Evolutionary conservation across 2,888 invertebrate species (phyloP).

Genomic region (Apoda limacodes): DNA sequence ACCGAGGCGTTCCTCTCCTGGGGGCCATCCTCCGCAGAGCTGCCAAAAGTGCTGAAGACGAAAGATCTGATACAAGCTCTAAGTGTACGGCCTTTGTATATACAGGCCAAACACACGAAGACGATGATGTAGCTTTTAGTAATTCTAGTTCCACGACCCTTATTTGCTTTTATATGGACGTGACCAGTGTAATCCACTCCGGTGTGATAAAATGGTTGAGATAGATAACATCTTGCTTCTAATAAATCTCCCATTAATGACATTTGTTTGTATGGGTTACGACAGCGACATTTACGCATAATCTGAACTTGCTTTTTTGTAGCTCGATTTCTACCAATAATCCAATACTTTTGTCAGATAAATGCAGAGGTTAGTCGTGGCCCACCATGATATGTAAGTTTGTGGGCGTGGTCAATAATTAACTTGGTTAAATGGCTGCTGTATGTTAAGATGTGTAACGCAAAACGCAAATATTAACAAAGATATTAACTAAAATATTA

Average conservation of each 20-base stretch:
- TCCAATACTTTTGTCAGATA: slow-evolving; percentile 13
- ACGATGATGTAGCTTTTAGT: slow-evolving; percentile 22
- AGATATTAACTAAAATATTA: too few relatives aligned
- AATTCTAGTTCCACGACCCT: too few relatives aligned
- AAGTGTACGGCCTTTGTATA: slow-evolving; percentile 25
- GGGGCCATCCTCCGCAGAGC: slow-evolving; percentile 22
- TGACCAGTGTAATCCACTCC: too few relatives aligned
- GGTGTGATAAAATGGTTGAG: slow-evolving; percentile 16
- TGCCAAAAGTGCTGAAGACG: too few relatives aligned
- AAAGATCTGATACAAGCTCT: slow-evolving; percentile 24
- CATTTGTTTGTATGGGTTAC: slow-evolving; percentile 11
- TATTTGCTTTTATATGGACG: too few relatives aligned
- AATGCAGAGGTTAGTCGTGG: slow-evolving; percentile 12
- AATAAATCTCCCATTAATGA: slow-evolving; percentile 19
- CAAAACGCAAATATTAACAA: too few relatives aligned
- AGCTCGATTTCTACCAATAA: slow-evolving; percentile 8
- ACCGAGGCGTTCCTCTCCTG: slow-evolving; percentile 18
- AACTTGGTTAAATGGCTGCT: slow-evolving; percentile 3
- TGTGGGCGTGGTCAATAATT: slow-evolving; percentile 8
- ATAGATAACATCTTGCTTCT: slow-evolving; percentile 6
- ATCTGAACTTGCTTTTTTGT: background rate
- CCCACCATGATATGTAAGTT: slow-evolving; percentile 11
- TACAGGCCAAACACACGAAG: slow-evolving; percentile 20
- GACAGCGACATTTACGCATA: too few relatives aligned
- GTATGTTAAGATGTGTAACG: too few relatives aligned